A percentile compares a stretch with the other conserved stretches of the same genome.
Conservation (phyloP, 2,113 vertebrate species). For the Gadus chalcogrammus region DNA sequence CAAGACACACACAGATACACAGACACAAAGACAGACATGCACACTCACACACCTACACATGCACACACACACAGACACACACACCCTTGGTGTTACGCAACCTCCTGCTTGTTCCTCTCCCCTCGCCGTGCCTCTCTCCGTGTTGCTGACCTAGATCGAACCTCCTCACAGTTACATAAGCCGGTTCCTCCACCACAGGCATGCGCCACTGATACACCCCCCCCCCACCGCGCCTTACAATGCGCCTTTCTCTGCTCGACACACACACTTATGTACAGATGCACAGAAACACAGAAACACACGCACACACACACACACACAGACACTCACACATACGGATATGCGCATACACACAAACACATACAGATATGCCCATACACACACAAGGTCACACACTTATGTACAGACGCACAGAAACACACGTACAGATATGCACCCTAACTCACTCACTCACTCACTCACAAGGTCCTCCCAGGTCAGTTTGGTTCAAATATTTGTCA, state of each 20-base stretch:
- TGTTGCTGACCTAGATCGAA: conserved; percentile 73
- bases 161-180: conserved; percentile 71
- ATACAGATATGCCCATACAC: not conserved
- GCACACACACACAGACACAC: conserved; percentile 1
- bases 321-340: not conserved
- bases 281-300: not conserved
- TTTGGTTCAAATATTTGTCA: not conserved
- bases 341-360: too few relatives aligned
- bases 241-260: not conserved
- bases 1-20: conserved; percentile 12
- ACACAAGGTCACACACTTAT: not conserved
- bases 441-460: not conserved
- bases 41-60: too few relatives aligned
- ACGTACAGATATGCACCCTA: not conserved
- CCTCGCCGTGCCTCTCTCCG: conserved; percentile 55
- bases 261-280: not conserved
- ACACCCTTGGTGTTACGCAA: not conserved
- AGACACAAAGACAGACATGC: conserved; percentile 17
- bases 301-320: not conserved
- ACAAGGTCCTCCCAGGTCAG: not conserved
- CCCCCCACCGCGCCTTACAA: not conserved
- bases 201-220: conserved; percentile 10
- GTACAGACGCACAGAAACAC: not conserved
- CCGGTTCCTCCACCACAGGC: conserved; percentile 60
- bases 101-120: conserved; percentile 19